These are phyloP conservation scores for Gallinago solitaria DNA, from an alignment of 2,797 vertebrate species.

Conservation along the genomic window DNA sequence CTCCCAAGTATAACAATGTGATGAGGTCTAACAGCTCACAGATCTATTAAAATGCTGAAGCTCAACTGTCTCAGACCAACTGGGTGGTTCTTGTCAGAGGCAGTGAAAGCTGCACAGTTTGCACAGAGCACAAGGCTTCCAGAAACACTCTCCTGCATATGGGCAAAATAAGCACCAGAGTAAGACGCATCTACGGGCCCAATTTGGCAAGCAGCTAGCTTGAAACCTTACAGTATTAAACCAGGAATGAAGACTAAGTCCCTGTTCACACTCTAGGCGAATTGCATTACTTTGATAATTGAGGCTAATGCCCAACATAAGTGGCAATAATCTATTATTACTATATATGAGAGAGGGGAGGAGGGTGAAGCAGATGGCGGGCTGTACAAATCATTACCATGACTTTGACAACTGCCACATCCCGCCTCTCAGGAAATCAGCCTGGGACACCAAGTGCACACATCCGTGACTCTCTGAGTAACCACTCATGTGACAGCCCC, in stretches of 20 bases:
- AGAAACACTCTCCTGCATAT: neutral
- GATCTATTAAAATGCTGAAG: neutral
- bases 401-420: neutral
- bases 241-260: neutral
- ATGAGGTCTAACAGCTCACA: neutral
- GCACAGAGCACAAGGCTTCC: neutral
- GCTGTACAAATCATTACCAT: neutral
- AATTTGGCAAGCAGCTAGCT: neutral
- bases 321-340: neutral
- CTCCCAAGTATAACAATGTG: neutral
- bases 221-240: neutral
- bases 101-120: neutral
- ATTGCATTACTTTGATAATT: neutral
- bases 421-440: neutral
- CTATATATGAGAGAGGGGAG: neutral
- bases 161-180: neutral
- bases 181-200: accelerated
- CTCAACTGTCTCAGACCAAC: neutral
- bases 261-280: neutral
- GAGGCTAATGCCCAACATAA: neutral
- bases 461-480: neutral
- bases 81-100: neutral
- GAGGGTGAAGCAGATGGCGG: accelerated
- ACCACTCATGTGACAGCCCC: accelerated
- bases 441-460: accelerated